Evolutionary conservation across 2,888 invertebrate genomes (phyloP), one percentile per base, ranked within the genome.

Genomic region (Dynastes grantii): DNA sequence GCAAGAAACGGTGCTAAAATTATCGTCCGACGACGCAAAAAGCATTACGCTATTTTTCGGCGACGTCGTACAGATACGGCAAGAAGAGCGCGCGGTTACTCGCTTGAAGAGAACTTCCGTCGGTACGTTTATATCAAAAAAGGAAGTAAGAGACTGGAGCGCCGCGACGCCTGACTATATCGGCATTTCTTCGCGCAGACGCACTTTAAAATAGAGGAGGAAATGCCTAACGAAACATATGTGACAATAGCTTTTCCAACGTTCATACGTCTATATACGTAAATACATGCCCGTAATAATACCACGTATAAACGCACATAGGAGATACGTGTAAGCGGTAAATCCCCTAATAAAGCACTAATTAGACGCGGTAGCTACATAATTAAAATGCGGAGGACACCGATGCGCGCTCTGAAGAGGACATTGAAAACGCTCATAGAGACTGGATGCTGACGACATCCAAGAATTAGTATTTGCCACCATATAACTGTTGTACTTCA

Each of bases 91-190:
- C 61, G 58, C 73, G 61, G 40, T 61, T 58, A 67, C 67, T 55
- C 76, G 67, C 76, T 76, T 65, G 40, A 53, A 40, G 61, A 16
- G 22, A 51, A 81, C 81, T 82, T 83, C 82, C 82, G 82, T 81
- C 82, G 82, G 79, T 80, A 80, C 80, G 81, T 80, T 80, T 80
- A 78, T 79, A 80, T 82, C 75, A 77, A 79, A 81, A 81, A 80
- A 78, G 80, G 83, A 83, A 81, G 82, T 81, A 81, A 80, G 81
- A 81, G 81, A 84, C 83, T 84, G 83, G 82, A 78, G 83, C 84
- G 83, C 81, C 84, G 83, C 82, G 83, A 83, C 83, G 84, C 81
- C 81, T 79, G 80, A 77, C 81, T 81, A 73, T 73, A 84, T 83
- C 82, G 84, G 82, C 79, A 81, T 82, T 81, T 81, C 76, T 75